A percentile compares a stretch with the other conserved stretches of the same genome.
phyloP scores from a whole-genome alignment of 2,797 vertebrate genomes.

The Mionectes olivaceus region DNA sequence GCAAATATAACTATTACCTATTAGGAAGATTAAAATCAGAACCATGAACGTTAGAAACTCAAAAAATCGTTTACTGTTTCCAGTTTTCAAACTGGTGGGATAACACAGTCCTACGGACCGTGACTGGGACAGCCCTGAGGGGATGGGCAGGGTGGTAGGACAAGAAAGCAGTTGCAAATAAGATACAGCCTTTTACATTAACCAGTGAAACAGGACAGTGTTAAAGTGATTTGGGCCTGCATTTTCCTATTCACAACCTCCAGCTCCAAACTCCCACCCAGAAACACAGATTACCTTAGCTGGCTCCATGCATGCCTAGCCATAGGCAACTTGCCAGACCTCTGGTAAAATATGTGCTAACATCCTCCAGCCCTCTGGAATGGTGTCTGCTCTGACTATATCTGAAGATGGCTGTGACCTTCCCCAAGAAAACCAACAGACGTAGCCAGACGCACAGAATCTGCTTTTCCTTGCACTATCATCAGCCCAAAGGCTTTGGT shows the following conservation, averaged over 20 bases:
- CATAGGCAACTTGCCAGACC: not conserved
- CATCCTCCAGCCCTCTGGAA: not conserved
- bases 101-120: not conserved
- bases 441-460: not conserved
- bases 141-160: not conserved
- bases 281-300: not conserved
- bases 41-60: not conserved
- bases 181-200: not conserved
- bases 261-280: not conserved
- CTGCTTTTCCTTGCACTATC: not conserved
- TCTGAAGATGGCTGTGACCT: not conserved
- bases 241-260: not conserved
- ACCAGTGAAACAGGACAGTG: not conserved
- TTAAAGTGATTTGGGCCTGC: not conserved
- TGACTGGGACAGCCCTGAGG: not conserved
- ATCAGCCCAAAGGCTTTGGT: slow-evolving; percentile 6
- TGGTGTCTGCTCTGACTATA: not conserved
- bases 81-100: not conserved
- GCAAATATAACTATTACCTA: not conserved
- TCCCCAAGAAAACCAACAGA: slow-evolving; percentile 11
- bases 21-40: not conserved
- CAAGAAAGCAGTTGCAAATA: not conserved
- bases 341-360: not conserved
- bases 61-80: not conserved
- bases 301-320: not conserved